These are phyloP conservation scores for Smithornis capensis DNA, from an alignment of 2,113 vertebrate genomes.

Conservation along the genomic window DNA sequence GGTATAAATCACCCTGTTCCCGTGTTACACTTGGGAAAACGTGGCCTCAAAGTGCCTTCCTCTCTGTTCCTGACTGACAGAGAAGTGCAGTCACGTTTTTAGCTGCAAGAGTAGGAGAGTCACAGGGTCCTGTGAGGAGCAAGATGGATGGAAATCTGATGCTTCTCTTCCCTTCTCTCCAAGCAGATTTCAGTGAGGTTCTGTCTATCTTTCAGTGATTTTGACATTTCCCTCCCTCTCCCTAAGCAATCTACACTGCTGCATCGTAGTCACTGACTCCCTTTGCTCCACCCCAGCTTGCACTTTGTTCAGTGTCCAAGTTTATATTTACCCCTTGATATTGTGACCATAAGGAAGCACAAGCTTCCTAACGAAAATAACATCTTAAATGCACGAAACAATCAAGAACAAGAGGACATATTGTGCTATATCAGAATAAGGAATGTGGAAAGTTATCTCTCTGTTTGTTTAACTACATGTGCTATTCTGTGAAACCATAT, in stretches of 20 bases:
- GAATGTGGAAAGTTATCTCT: neutral
- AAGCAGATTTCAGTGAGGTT: neutral
- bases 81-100: neutral
- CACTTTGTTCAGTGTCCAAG: neutral
- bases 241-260: neutral
- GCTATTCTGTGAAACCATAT: neutral
- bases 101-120: neutral
- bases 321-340: neutral
- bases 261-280: neutral
- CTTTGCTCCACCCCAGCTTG: neutral
- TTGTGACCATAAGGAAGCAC: neutral
- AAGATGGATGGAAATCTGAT: neutral
- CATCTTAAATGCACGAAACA: neutral
- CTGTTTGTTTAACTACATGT: neutral
- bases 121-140: neutral
- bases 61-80: neutral
- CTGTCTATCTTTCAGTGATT: neutral
- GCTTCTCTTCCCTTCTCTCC: neutral
- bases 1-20: neutral
- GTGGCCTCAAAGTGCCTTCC: neutral
- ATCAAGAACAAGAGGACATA: neutral
- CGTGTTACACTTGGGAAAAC: neutral
- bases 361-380: neutral
- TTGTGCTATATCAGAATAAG: neutral
- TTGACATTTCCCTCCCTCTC: neutral